phyloP scores from a whole-genome alignment of 2,113 vertebrate genomes.

The Micronycteris hirsuta region DNA sequence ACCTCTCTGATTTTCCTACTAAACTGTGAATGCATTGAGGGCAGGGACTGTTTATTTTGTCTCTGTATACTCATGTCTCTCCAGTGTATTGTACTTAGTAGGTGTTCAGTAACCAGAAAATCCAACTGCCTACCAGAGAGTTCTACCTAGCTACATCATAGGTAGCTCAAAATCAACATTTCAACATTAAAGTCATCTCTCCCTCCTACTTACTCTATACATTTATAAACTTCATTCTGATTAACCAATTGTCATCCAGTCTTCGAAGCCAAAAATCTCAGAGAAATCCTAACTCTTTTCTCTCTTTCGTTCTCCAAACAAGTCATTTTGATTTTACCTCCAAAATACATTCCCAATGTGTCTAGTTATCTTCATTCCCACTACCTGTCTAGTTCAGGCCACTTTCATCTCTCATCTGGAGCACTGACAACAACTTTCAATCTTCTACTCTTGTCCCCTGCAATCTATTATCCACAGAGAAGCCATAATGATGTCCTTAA shows the following conservation, averaged over 20 bases:
- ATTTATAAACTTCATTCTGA: not conserved
- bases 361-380: not conserved
- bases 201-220: not conserved
- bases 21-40: not conserved
- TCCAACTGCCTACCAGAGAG: not conserved
- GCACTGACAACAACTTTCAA: not conserved
- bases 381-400: not conserved
- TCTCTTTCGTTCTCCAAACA: constrained; percentile 14
- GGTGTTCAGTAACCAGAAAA: constrained; percentile 18
- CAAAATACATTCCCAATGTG: not conserved
- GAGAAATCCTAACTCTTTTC: not conserved
- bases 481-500: constrained; percentile 28
- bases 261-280: constrained; percentile 7
- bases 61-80: not conserved
- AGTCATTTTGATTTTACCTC: not conserved
- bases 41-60: constrained; percentile 16
- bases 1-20: not conserved
- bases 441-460: not conserved
- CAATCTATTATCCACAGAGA: not conserved
- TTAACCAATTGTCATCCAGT: not conserved
- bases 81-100: not conserved
- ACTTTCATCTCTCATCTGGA: constrained; percentile 21
- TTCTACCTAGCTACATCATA: not conserved
- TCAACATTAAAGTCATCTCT: constrained; percentile 19
- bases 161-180: not conserved